Evolutionary conservation across 2,888 invertebrate genomes (phyloP), one percentile per base, ranked within the genome.

Genomic region (Nymphalis c-album): DNA sequence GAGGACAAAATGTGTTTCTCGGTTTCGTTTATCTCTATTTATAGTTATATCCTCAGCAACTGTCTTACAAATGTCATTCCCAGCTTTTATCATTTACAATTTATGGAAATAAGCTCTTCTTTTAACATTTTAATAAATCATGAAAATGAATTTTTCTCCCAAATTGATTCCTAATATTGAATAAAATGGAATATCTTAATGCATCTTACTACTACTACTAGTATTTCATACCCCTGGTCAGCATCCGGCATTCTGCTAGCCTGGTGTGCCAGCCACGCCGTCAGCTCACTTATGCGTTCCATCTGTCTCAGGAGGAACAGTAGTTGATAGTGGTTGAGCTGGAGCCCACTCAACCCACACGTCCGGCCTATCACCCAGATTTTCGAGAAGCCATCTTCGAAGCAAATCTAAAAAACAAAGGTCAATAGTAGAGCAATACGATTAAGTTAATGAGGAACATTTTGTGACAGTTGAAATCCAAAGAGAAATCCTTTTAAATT

Each of bases 261-360:
- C 82, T 97, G 97, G 69, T 96, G 93, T 2, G 95, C 94, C 50
- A 97, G 87, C 90, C 96, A 97, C 16, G 96, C 96, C 7, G 95
- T 93, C 88, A 97, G 92, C 86, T 97, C 97, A 0, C 96, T 94
- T 46, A 97, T 86, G 60, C 96, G 94, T 86, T 98, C 98, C 31
- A 96, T 93, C 77, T 98, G 93, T 63, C 98, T 93, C 85, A 98
- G 88, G 63, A 98, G 93, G 90, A 98, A 98, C 76, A 98, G 93
- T 88, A 96, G 96, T 90, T 98, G 98, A 87, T 97, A 98, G 86
- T 98, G 98, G 91, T 98, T 98, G 70, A 99, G 93, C 88, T 98
- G 98, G 5, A 98, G 93, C 73, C 97, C 97, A 63, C 98, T 95
- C 79, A 98, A 93, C 78, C 97, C 97, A 62, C 96, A 94, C 62